Evolutionary conservation across 2,888 invertebrate genomes (phyloP).

Genomic region (Ditula angustiorana): DNA sequence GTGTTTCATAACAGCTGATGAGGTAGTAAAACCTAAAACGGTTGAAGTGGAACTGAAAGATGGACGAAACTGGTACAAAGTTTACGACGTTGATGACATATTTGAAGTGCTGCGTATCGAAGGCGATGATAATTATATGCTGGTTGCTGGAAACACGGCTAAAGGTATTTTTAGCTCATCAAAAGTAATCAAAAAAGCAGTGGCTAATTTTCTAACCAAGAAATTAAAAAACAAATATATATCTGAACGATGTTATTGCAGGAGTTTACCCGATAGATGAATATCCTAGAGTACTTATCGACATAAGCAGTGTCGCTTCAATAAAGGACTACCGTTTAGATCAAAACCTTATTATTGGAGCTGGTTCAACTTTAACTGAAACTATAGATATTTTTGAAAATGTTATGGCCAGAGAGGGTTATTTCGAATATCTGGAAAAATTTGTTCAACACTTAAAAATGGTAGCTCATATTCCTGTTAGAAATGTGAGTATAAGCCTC

Average conservation of each 20-base stretch:
- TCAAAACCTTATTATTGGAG: slow-evolving; percentile 30
- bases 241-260: slow-evolving; percentile 2
- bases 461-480: slow-evolving; percentile 86
- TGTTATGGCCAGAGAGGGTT: slow-evolving; percentile 47
- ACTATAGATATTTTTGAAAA: slow-evolving; percentile 68
- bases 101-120: slow-evolving; percentile 72
- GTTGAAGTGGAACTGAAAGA: slow-evolving; percentile 51
- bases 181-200: background rate
- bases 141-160: slow-evolving; percentile 88
- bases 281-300: slow-evolving; percentile 34
- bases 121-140: slow-evolving; percentile 69
- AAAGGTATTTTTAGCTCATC: slow-evolving; percentile 84
- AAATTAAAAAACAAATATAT: too few relatives aligned
- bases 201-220: background rate
- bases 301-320: slow-evolving; percentile 24
- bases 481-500: slow-evolving; percentile 82
- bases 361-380: slow-evolving; percentile 71
- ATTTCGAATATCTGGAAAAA: slow-evolving; percentile 81
- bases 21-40: slow-evolving; percentile 48
- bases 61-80: slow-evolving; percentile 73
- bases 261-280: slow-evolving; percentile 24
- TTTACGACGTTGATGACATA: slow-evolving; percentile 69
- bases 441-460: slow-evolving; percentile 85
- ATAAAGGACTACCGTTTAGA: slow-evolving; percentile 27
- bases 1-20: slow-evolving; percentile 35